phyloP scores from a whole-genome alignment of 2,113 vertebrate species.

The Phoxinus phoxinus region DNA sequence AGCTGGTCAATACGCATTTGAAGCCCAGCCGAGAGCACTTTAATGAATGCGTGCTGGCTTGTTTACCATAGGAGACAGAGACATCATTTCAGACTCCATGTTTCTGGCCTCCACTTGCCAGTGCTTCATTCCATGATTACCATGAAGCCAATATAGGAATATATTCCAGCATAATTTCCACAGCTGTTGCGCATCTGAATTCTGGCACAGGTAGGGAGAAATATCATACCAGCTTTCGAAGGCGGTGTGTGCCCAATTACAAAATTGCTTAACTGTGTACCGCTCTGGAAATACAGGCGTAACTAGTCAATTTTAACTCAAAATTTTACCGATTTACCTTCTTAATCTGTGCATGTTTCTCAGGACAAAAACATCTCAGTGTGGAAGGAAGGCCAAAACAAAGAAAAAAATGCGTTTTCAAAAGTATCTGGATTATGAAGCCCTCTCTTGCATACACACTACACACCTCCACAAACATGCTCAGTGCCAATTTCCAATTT shows the following conservation, averaged over 20 bases:
- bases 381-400: too few species aligned
- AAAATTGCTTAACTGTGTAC: slow-evolving; percentile 40
- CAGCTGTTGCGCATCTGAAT: slow-evolving; percentile 52
- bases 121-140: slow-evolving; percentile 62
- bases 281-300: slow-evolving; percentile 55
- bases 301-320: neutral
- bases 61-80: slow-evolving; percentile 68
- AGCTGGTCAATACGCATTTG: slow-evolving; percentile 73
- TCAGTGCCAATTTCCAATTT: too few species aligned
- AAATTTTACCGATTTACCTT: rapidly evolving
- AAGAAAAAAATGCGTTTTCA: too few species aligned
- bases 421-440: too few species aligned
- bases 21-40: slow-evolving; percentile 65
- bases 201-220: slow-evolving; percentile 52
- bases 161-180: slow-evolving; percentile 60
- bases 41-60: slow-evolving; percentile 72
- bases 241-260: slow-evolving; percentile 24
- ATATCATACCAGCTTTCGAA: slow-evolving; percentile 51
- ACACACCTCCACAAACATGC: too few species aligned
- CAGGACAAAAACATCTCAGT: neutral
- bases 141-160: slow-evolving; percentile 61
- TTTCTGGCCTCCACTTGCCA: slow-evolving; percentile 61
- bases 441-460: too few species aligned
- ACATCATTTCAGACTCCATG: slow-evolving; percentile 64
- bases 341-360: neutral